These are phyloP conservation scores for Habroteleia sp. DNA, from an alignment of 2,888 invertebrate genomes.

Conservation along the genomic window DNA sequence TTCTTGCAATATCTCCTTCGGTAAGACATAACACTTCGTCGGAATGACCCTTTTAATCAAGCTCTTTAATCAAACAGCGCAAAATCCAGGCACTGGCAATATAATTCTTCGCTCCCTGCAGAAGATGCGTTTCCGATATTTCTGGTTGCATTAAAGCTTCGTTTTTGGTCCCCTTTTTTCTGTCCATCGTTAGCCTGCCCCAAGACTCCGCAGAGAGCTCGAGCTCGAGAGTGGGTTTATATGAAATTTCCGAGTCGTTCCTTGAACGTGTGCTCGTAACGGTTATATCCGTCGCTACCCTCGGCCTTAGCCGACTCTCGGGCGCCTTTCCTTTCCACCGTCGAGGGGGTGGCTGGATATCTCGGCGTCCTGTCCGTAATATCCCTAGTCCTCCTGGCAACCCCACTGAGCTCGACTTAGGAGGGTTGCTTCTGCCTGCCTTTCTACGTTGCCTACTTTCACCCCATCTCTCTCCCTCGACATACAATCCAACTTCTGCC, in stretches of 20 bases:
- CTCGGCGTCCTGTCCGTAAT: slow-evolving; percentile 80
- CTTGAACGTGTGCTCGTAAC: slow-evolving; percentile 73
- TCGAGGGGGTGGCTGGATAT: slow-evolving; percentile 75
- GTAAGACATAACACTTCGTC: slow-evolving; percentile 36
- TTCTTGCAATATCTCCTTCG: not conserved
- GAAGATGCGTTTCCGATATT: slow-evolving; percentile 62
- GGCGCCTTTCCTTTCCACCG: slow-evolving; percentile 73
- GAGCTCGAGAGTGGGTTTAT: slow-evolving; percentile 39
- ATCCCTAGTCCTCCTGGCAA: slow-evolving; percentile 74
- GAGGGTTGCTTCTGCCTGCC: slow-evolving; percentile 73
- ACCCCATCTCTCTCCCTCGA: slow-evolving; percentile 63
- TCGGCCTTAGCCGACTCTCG: slow-evolving; percentile 73
- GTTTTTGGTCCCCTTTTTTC: slow-evolving; percentile 49
- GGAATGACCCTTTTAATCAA: slow-evolving; percentile 51
- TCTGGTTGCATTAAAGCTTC: slow-evolving; percentile 56
- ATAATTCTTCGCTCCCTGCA: slow-evolving; percentile 42
- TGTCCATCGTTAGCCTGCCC: slow-evolving; percentile 48
- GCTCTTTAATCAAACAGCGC: slow-evolving; percentile 41
- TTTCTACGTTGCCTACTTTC: slow-evolving; percentile 70
- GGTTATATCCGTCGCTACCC: slow-evolving; percentile 77
- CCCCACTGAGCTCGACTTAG: slow-evolving; percentile 74
- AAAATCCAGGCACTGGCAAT: slow-evolving; percentile 19
- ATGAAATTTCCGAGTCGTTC: slow-evolving; percentile 66
- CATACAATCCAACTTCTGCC: slow-evolving; percentile 64
- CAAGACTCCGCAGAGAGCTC: slow-evolving; percentile 22